Evolutionary conservation across 1,140 invertebrate genomes (phyloP), one percentile per base, ranked within the genome.

Genomic region (Globodera rostochiensis): DNA sequence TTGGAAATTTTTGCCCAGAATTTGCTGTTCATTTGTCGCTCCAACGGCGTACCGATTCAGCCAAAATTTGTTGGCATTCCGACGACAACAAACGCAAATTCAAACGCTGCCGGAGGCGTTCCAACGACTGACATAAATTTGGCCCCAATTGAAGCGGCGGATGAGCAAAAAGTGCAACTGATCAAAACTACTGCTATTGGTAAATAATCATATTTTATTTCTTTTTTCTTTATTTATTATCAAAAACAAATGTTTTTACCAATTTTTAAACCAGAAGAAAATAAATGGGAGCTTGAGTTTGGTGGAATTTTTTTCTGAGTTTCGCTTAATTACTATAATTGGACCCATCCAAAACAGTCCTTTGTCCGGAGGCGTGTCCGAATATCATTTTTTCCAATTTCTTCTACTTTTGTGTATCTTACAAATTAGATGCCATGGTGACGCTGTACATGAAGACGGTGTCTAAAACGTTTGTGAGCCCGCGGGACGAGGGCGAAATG

Each of bases 1-100:
- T 49, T 66, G 66, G 70, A 69, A 9, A 78, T 49, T 25, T 71
- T 78, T 78, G 77, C 64, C 8, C 21, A 45, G 6, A 78, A 47
- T 77, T 77, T 77, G 69, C 15, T 77, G 3, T 25, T 19, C 3
- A 64, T 19, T 64, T 13, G 13, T 15, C 57, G 57, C 19, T 64
- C 11, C 11, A 64, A 5, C 6, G 57, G 19, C 6, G 57, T 19
- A 1, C 11, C 57, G 19, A 13, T 64, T 64, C 57, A 13, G 11
- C 57, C 11, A 71, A n/a, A 71, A 45, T 45, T 45, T 45, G 25
- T 71, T 47, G 69, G 69, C 25, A 19, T 47, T 36, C 36, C 11
- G 46, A 66, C 21, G 60, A 66, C 60, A 2, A 6, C 69, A 36
- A 71, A 19, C 69, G 3, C 69, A 8, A 9, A 60, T 19, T 71